Evolutionary conservation across 2,888 invertebrate species (phyloP).

Genomic region (Hirtodrosophila histrioides): DNA sequence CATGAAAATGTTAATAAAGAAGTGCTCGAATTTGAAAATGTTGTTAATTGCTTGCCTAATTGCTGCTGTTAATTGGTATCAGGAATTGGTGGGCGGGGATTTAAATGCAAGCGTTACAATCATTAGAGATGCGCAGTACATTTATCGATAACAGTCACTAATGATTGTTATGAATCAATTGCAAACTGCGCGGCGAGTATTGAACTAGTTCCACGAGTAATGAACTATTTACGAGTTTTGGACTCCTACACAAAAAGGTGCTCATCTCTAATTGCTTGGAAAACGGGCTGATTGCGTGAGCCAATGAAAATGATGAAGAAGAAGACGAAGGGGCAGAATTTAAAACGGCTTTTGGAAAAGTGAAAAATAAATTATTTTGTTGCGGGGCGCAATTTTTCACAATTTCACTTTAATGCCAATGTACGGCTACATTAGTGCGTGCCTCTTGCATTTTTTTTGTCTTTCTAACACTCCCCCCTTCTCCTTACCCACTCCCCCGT

Average conservation of each 20-base stretch:
- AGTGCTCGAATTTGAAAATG: slow-evolving; percentile 41
- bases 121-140: slow-evolving; percentile 30
- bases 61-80: neutral
- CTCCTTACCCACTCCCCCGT: neutral
- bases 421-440: slow-evolving; percentile 59
- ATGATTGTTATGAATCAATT: too few species aligned
- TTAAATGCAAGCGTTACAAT: neutral
- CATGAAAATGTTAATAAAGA: slow-evolving; percentile 53
- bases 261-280: slow-evolving; percentile 41
- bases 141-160: too few species aligned
- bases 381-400: slow-evolving; percentile 50
- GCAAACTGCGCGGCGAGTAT: too few species aligned
- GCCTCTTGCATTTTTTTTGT: slow-evolving; percentile 24
- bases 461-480: neutral
- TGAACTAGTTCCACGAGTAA: too few species aligned
- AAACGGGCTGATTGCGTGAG: slow-evolving; percentile 38
- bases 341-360: slow-evolving; percentile 53
- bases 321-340: slow-evolving; percentile 32
- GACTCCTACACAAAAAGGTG: too few species aligned
- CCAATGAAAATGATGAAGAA: neutral
- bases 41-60: slow-evolving; percentile 65
- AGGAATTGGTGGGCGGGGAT: neutral
- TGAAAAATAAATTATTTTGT: slow-evolving; percentile 57
- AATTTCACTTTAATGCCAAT: slow-evolving; percentile 67
- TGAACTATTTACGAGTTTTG: too few species aligned